A percentile compares a stretch with the other conserved stretches of the same genome.
Evolutionary conservation across 2,113 vertebrate species (phyloP).

Genomic region (human): GRCh38 chr4:114829501-114830000

Average conservation of each 20-base stretch:
- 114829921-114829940: background rate
- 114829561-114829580: background rate
- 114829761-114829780: background rate
- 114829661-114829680: background rate
- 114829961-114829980: background rate
- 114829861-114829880: conserved; percentile 99
- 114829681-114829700: background rate
- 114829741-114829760: background rate
- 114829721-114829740: background rate
- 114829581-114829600: background rate
- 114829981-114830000: background rate
- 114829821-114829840: conserved; percentile 99
- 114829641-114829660: background rate
- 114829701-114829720: background rate
- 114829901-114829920: background rate
- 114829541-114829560: background rate
- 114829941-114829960: background rate
- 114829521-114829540: background rate
- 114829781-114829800: conserved; percentile 93
- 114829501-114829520: background rate
- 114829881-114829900: conserved; percentile 94
- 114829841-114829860: conserved; percentile 95
- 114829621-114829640: background rate
- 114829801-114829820: conserved; percentile 95
- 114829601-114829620: background rate